phyloP scores from a whole-genome alignment of 2,113 vertebrate genomes.

The Uropsilus gracilis region DNA sequence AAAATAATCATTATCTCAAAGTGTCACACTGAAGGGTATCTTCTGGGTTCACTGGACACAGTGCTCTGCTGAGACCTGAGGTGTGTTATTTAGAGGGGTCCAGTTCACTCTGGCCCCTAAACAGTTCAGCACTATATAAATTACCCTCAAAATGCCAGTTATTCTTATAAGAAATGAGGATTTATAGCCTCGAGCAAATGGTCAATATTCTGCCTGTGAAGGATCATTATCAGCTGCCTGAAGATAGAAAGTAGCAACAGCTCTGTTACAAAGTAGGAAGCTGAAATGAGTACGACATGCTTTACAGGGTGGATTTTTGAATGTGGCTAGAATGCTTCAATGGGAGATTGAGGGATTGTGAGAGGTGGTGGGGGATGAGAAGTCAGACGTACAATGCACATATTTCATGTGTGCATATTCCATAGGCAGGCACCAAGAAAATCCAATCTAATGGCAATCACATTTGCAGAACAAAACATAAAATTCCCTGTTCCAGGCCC shows the following conservation, averaged over 20 bases:
- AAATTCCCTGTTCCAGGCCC: neutral
- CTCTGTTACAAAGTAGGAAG: neutral
- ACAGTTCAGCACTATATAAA: slow-evolving; percentile 44
- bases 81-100: neutral
- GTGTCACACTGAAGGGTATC: neutral
- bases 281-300: neutral
- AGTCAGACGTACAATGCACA: neutral
- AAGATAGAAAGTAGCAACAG: slow-evolving; percentile 36
- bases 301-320: neutral
- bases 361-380: neutral
- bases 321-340: neutral
- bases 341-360: neutral
- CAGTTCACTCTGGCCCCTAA: neutral
- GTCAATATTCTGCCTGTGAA: slow-evolving; percentile 27
- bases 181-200: neutral
- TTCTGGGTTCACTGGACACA: slow-evolving; percentile 19
- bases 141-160: slow-evolving; percentile 67
- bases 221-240: neutral
- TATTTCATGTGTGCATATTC: neutral
- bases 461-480: neutral
- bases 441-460: neutral
- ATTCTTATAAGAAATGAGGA: slow-evolving; percentile 72
- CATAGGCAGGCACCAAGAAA: neutral
- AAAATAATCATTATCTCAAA: neutral
- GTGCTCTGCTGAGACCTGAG: neutral